Percentiles rank a stretch among this genome's conserved stretches.
Evolutionary conservation across 1,140 invertebrate genomes (phyloP).

Genomic region (Asbolus verrucosus): DNA sequence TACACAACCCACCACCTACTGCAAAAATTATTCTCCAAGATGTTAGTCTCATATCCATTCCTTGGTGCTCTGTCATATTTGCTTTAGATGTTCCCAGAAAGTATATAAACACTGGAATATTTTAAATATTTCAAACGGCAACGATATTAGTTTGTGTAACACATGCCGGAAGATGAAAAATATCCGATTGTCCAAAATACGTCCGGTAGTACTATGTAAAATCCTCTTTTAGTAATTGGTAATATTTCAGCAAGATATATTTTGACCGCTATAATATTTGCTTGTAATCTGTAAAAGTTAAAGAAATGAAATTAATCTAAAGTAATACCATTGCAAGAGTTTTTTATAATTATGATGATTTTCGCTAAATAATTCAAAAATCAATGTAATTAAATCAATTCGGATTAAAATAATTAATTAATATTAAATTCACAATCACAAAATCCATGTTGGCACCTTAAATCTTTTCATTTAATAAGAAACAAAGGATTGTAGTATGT

Average conservation of each 20-base stretch:
- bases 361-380: too few relatives aligned
- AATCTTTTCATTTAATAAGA: too few relatives aligned
- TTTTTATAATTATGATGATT: too few relatives aligned
- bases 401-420: too few relatives aligned
- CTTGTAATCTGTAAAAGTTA: conserved; percentile 54
- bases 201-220: conserved; percentile 47
- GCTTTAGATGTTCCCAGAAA: not conserved
- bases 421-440: too few relatives aligned
- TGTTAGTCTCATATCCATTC: conserved; percentile 48
- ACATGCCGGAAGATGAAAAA: conserved; percentile 48
- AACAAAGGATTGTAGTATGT: too few relatives aligned
- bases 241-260: conserved; percentile 55
- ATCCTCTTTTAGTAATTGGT: conserved; percentile 46
- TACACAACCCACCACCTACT: conserved; percentile 50
- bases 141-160: too few relatives aligned
- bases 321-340: too few relatives aligned
- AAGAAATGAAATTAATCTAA: too few relatives aligned
- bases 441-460: too few relatives aligned
- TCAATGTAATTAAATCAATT: too few relatives aligned
- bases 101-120: conserved; percentile 7
- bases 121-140: too few relatives aligned
- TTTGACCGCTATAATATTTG: conserved; percentile 51
- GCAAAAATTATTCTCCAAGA: conserved; percentile 57
- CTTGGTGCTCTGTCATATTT: conserved; percentile 29
- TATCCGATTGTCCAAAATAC: conserved; percentile 55